Conservation (phyloP, 2,113 vertebrate genomes). For the Microtus richardsoni region DNA sequence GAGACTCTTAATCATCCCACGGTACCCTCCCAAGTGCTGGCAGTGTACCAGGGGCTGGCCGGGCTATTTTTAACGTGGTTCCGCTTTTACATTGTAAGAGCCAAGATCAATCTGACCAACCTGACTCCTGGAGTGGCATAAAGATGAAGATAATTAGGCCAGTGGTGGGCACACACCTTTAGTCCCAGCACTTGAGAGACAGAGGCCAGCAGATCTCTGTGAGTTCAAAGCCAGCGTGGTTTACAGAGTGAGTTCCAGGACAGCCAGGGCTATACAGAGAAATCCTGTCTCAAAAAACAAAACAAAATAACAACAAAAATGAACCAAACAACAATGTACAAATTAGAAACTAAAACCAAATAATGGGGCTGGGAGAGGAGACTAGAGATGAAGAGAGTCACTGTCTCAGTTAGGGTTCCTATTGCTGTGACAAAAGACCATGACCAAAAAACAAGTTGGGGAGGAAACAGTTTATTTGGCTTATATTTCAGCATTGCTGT, state of each 20-base stretch:
- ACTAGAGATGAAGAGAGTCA: background rate
- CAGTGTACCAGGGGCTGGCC: background rate
- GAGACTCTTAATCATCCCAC: background rate
- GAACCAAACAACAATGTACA: background rate
- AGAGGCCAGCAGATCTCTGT: no score
- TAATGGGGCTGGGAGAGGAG: background rate
- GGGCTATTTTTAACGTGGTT: background rate
- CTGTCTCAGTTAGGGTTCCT: no score
- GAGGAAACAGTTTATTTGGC: background rate
- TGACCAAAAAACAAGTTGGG: background rate
- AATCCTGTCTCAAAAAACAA: no score
- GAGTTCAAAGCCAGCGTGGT: no score
- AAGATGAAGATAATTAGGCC: background rate
- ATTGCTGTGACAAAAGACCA: no score
- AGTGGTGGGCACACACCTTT: no score
- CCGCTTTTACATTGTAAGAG: constrained; percentile 35
- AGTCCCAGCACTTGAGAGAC: no score
- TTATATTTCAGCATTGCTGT: background rate
- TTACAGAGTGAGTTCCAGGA: no score
- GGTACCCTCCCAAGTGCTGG: background rate
- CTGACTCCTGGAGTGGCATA: background rate
- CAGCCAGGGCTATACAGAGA: no score
- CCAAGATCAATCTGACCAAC: constrained; percentile 11
- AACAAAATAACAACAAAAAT: background rate
- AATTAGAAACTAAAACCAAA: constrained; percentile 31